Base-by-base conservation (phyloP, 2,888 invertebrate genomes). In the Thalpophila matura region DNA sequence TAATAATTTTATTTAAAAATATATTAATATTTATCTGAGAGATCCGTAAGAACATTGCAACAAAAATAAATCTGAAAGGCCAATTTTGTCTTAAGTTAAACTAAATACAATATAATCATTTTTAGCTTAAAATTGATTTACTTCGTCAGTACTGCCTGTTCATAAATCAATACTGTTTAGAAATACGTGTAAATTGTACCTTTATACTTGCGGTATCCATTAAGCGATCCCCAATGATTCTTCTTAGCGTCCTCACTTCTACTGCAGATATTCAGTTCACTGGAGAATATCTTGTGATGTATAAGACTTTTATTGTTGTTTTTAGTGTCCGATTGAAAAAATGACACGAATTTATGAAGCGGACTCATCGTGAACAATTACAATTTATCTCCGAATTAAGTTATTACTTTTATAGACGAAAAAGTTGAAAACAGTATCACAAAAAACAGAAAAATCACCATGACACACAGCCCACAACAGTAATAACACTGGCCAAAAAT, bases 291-390 rank as follows among this genome's bases (percentile, higher is more conserved):
- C 78, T 96, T 96, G 68, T 95, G 95, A 57, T 91, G 91, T 42
- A 90, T 84, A 53, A 91, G 79, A 79, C 87, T 91, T 79, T 89
- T 91, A 26, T 90, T 88, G 81, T 91, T 95, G 74, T 90, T 94
- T 73, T 95, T 95, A 29, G 92, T 89, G 82, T 96, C 96, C 49
- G 92, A 87, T 87, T 96, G 96, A 84, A 96, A 96, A 72, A 96
- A 92, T 58, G 96, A 96, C 69, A 96, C 96, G 53, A 96, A 93
- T 85, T 95, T 95, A 77, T 96, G 95, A 40, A 96, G 86, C 29
- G 96, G 96, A 81, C 96, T 96, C 96, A 96, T 96, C 77, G 79
- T 59, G 38, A 66, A 20, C 27, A 56, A 37, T 56, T 27, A 14
- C 12, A 14, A 29, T 24, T 45, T 45, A 29, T 38, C 31, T 9